Percentiles rank a stretch among this genome's conserved stretches.
phyloP scores from a whole-genome alignment of 1,140 invertebrate species.

The Probaryconus sp. region DNA sequence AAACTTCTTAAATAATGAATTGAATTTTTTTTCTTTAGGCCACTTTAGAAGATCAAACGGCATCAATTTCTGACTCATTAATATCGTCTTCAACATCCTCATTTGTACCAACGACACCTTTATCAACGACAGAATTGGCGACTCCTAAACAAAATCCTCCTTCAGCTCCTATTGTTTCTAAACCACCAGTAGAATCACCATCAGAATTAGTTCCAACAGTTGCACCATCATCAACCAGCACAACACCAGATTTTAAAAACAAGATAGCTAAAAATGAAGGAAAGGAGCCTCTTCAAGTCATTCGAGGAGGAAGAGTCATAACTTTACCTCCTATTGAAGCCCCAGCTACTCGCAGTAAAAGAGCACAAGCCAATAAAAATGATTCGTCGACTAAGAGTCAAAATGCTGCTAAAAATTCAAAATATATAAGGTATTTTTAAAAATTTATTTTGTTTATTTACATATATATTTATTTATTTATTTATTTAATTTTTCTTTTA shows the following conservation, averaged over 20 bases:
- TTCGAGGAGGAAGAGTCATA: conserved; percentile 85
- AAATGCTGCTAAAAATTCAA: background rate
- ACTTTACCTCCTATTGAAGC: conserved; percentile 88
- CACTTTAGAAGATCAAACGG: conserved; percentile 54
- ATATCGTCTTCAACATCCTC: conserved; percentile 38
- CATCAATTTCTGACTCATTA: conserved; percentile 53
- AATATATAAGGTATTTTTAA: too few relatives aligned
- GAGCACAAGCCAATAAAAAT: conserved; percentile 72
- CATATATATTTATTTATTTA: background rate
- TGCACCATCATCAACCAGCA: conserved; percentile 29
- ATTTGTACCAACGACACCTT: conserved; percentile 21
- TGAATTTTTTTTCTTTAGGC: too few relatives aligned
- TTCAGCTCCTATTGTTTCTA: too few relatives aligned
- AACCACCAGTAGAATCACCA: conserved; percentile 4
- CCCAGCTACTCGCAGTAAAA: conserved; percentile 82
- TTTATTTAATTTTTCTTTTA: conserved; percentile 13
- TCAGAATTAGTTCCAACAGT: background rate
- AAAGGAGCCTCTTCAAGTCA: conserved; percentile 83
- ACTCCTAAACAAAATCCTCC: conserved; percentile 19
- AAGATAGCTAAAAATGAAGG: conserved; percentile 62
- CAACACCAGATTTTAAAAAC: conserved; percentile 55
- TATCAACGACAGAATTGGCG: too few relatives aligned
- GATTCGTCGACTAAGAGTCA: background rate
- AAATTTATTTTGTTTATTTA: background rate
- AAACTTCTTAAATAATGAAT: too few relatives aligned